These are phyloP conservation scores for Lepidochrysops patricia DNA, from an alignment of 2,888 invertebrate species.

Conservation along the genomic window DNA sequence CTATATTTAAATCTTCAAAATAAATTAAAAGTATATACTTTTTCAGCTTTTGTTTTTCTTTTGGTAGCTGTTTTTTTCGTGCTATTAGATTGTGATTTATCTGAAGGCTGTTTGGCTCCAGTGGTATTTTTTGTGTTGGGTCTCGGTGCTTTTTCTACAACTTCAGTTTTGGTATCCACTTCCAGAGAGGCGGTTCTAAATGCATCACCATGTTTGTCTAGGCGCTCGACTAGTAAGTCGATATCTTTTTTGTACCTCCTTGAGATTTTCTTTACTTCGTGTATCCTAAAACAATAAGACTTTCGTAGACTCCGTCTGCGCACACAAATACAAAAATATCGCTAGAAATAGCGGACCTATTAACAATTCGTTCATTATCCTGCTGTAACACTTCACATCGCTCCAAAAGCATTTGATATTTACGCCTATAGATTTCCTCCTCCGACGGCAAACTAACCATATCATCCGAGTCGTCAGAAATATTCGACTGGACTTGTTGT, in stretches of 20 bases:
- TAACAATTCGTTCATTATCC: constrained; percentile 83
- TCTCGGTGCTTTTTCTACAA: constrained; percentile 37
- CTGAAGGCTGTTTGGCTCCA: constrained; percentile 40
- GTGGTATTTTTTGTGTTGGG: constrained; percentile 36
- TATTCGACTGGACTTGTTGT: constrained; percentile 68
- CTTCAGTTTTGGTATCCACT: constrained; percentile 60
- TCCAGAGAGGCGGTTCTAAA: constrained; percentile 78
- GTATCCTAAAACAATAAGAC: constrained; percentile 70
- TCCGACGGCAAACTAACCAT: constrained; percentile 73
- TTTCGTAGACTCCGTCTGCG: constrained; percentile 18
- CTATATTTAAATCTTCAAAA: background rate
- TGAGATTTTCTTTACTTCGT: constrained; percentile 80
- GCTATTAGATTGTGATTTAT: constrained; percentile 44
- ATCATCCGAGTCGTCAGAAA: constrained; percentile 73
- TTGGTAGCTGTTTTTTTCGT: constrained; percentile 63
- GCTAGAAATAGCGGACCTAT: constrained; percentile 62
- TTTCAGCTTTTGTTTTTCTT: constrained; percentile 77
- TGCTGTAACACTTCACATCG: constrained; percentile 84
- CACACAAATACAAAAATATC: constrained; percentile 12
- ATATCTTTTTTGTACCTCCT: constrained; percentile 80
- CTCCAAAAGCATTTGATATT: constrained; percentile 81
- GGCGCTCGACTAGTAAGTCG: constrained; percentile 78
- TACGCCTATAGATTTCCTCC: constrained; percentile 81
- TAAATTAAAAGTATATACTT: constrained; percentile 38
- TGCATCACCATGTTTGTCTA: constrained; percentile 81